Conservation (phyloP, 2,113 vertebrate genomes). For the Lepidothrix coronata region DNA sequence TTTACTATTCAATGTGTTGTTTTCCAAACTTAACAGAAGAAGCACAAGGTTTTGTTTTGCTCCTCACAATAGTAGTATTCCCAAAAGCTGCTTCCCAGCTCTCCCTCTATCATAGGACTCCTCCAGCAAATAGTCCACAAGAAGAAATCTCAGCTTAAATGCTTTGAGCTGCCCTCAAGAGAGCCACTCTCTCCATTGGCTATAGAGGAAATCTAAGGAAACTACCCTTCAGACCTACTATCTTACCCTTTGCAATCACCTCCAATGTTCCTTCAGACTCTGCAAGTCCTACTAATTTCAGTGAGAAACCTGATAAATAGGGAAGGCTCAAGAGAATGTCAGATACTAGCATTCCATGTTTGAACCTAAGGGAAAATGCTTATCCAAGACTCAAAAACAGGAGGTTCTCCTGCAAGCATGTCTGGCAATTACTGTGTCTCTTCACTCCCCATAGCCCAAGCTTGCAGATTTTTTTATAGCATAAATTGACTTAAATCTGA, state of each 20-base stretch:
- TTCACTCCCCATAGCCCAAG: not conserved
- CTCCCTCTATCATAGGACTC: not conserved
- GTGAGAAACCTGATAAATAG: not conserved
- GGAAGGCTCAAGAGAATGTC: not conserved
- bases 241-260: not conserved
- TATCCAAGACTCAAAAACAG: not conserved
- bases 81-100: not conserved
- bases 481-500: not conserved
- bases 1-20: not conserved
- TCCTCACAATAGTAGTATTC: not conserved
- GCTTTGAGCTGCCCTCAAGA: not conserved
- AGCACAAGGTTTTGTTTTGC: not conserved
- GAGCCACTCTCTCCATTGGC: not conserved
- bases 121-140: not conserved
- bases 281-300: not conserved
- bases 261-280: not conserved
- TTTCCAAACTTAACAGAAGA: not conserved
- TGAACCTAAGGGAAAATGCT: not conserved
- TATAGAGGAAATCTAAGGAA: not conserved
- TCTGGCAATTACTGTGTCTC: not conserved
- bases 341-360: not conserved
- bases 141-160: not conserved
- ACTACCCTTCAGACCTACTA: not conserved
- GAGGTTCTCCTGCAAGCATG: not conserved
- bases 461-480: not conserved